Evolutionary conservation across 92 coral and sea anemone genomes (phyloP), one percentile per base, ranked within the genome.

Genomic region (Montipora capitata): DNA sequence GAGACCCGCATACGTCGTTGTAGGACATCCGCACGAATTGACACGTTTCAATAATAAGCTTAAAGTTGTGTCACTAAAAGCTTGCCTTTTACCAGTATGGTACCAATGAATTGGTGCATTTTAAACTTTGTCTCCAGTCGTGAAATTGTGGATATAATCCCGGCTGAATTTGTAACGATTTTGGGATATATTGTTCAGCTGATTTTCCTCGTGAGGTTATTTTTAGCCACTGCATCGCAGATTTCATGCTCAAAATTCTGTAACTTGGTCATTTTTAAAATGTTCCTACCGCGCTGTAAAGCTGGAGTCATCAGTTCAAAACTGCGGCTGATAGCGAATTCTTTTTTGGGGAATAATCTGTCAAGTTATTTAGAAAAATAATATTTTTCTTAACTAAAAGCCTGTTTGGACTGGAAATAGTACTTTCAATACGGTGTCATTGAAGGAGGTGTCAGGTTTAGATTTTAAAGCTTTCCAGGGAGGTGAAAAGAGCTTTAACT

Each of bases 381-480:
- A 81, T 69, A 81, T 81, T 68, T 5, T 81, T 80, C 69, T 81
- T 81, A 42, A 49, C 85, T 7, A 14, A 68, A 80, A 81, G 68
- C 74, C 68, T 81, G 77, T 81, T 69, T 81, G 77, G 64, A 38
- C 52, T 51, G 66, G 77, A 65, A 52, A 18, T 40, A 52, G 44
- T 59, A 38, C 65, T 15, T 3, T 39, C 40, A 15, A 67, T 80
- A 72, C 64, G 35, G 14, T 2, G 4, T 40, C 66, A 68, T 40
- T 54, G 39, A 81, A 81, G 77, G n/a, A 52, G 76, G 74, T 81
- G 74, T 81, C 85, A 69, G 67, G 41, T 81, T 81, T 39, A 51
- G 40, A 15, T 66, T 51, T 79, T 79, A 45, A 27, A n/a, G 39
- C 39, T 17, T 68, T 15, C 77, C 17, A 5, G 77, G 67, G 66